Evolutionary conservation across 2,113 vertebrate genomes (phyloP), one percentile per base, ranked within the genome.

Genomic region (Eulemur rufifrons): DNA sequence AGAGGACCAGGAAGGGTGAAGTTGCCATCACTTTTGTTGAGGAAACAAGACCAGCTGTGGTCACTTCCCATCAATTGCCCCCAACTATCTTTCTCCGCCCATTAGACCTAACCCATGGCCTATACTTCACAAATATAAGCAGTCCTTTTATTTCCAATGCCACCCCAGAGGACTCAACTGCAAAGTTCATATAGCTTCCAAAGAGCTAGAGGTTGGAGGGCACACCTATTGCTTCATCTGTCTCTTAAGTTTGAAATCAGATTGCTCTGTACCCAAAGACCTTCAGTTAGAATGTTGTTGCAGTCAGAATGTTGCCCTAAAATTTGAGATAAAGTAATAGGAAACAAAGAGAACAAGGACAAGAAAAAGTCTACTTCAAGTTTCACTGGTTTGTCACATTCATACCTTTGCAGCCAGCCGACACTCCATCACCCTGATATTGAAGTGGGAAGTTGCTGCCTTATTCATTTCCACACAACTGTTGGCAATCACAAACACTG

Each of bases 391-490:
- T 45, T 61, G 5, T 63, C 37, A 50, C n/a, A 25, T 97, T 59
- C 52, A 0, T 98, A 99, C 99, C 99, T 99, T 99, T 32, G 99
- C 98, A 96, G 99, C 99, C 87, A 99, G 99, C 52, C 99, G 99
- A 97, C 99, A 99, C 97, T 99, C 99, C 98, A 99, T 99, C 98
- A 99, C 99, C 86, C 99, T 99, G 98, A 99, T 99, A 98, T 99
- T 99, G 98, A 98, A 99, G 98, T 99, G 99, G 97, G 99, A 99
- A 63, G 99, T 99, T 64, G 99, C 99, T 54, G 99, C 99, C 98
- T 99, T 99, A 98, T 99, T 99, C 99, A 99, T 99, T 98, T 99
- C 99, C 94, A 99, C 98, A 74, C 99, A 99, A 98, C 99, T 99
- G 98, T 99, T 99, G 71, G 99, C 99, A 97, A 99, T 99, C 97